These are phyloP conservation scores for Trilocha varians DNA, from an alignment of 2,888 invertebrate species.

Conservation along the genomic window DNA sequence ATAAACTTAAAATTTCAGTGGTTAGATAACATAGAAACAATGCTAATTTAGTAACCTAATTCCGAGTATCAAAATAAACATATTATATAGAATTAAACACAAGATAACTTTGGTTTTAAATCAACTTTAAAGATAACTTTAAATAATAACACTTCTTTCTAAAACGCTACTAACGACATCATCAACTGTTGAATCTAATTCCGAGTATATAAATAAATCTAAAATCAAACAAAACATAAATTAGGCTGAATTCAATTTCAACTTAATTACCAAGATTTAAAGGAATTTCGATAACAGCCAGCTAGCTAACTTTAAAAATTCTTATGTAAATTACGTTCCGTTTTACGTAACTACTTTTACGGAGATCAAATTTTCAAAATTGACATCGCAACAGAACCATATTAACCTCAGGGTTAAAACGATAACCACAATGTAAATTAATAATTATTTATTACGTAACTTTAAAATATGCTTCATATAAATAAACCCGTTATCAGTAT, in stretches of 20 bases:
- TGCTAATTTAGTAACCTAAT: no score
- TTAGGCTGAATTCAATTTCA: neutral
- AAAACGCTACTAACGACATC: no score
- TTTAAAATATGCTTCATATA: constrained; percentile 22
- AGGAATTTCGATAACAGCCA: neutral
- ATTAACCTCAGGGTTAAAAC: neutral
- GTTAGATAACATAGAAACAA: no score
- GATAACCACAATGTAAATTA: neutral
- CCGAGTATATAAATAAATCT: no score
- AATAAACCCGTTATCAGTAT: constrained; percentile 22
- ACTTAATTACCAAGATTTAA: neutral
- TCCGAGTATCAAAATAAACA: no score
- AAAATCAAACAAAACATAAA: no score
- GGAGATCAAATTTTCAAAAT: neutral
- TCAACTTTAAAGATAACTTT: no score
- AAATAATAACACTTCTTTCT: no score
- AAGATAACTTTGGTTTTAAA: no score
- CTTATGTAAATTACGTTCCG: neutral
- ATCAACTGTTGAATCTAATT: no score
- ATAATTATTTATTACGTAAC: constrained; percentile 14
- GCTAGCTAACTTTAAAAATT: neutral
- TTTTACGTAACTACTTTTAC: neutral
- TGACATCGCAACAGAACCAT: neutral
- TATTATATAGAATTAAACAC: no score
- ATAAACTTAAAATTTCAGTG: no score